Base-by-base conservation (phyloP, 2,888 invertebrate genomes). In the Carpatolechia fugitivella region DNA sequence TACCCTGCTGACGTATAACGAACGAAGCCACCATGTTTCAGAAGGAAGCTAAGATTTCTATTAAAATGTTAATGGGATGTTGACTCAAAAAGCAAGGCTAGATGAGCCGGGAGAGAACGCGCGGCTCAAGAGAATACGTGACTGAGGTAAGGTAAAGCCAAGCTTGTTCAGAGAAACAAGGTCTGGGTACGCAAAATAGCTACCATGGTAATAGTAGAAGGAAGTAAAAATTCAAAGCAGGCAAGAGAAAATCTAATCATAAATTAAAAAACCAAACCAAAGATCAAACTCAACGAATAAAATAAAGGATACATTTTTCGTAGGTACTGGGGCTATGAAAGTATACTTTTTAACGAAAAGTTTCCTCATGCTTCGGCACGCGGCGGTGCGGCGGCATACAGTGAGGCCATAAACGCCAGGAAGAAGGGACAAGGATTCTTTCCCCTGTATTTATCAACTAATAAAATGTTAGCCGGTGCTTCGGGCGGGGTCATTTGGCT, bases 361-460 rank as follows among this genome's bases (percentile, higher is more conserved):
- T 1, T 35, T 35, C 35, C n/a, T 1, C 1, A 35, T n/a, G n/a
- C n/a, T n/a, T n/a, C n/a, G n/a, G n/a, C n/a, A n/a, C n/a, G n/a
- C n/a, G n/a, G n/a, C n/a, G n/a, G n/a, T n/a, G n/a, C n/a, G n/a
- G n/a, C n/a, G n/a, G n/a, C n/a, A n/a, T n/a, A n/a, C 20, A 59
- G 63, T 60, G 64, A 63, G 64, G 59, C 64, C 62, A 68, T 76
- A 73, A 74, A 76, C 69, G 54, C 64, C 64, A 59, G 63, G 63
- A 69, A 70, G 68, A 67, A 71, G 71, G 72, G 74, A 72, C 72
- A 61, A 38, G 62, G 62, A 68, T 72, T 65, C 64, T 68, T 68
- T 66, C 65, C 57, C 65, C 64, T 73, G 74, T 76, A 80, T 78
- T 80, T 79, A 80, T 76, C 76, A 77, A 78, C 77, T 74, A 79